Evolutionary conservation across 2,113 vertebrate species (phyloP).

Genomic region (Nicator chloris): DNA sequence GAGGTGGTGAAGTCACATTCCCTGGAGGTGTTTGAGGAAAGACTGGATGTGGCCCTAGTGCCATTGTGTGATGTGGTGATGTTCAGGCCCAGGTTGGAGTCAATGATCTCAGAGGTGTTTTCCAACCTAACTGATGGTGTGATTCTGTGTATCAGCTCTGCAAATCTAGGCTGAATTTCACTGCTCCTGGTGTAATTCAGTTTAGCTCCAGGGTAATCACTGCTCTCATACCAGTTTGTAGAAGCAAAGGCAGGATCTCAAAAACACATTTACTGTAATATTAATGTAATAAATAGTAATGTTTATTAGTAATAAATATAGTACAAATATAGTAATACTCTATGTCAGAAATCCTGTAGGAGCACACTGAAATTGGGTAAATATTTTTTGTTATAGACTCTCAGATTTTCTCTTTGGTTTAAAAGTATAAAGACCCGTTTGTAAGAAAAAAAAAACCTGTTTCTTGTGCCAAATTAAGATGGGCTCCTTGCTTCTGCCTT

Average conservation of each 20-base stretch:
- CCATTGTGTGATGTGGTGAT: too few species aligned
- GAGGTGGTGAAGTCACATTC: background rate
- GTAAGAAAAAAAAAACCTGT: background rate
- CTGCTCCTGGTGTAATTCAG: rapidly evolving
- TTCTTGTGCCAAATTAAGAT: background rate
- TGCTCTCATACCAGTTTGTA: background rate
- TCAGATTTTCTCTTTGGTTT: background rate
- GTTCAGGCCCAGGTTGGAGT: background rate
- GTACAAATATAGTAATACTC: background rate
- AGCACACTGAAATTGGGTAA: background rate
- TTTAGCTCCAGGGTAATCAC: background rate
- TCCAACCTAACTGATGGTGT: background rate
- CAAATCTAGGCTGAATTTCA: background rate
- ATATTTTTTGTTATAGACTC: background rate
- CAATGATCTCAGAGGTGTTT: background rate
- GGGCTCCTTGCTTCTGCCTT: background rate
- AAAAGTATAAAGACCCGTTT: background rate
- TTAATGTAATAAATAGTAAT: background rate
- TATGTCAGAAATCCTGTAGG: background rate
- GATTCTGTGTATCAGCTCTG: background rate
- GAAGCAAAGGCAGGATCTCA: background rate
- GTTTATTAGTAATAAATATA: background rate
- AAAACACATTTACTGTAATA: background rate
- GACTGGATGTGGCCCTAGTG: background rate
- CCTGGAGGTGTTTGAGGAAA: background rate